These are phyloP conservation scores for Gnathonemus echidnorhynchus DNA, from an alignment of 2,113 vertebrate genomes.

Conservation along the genomic window DNA sequence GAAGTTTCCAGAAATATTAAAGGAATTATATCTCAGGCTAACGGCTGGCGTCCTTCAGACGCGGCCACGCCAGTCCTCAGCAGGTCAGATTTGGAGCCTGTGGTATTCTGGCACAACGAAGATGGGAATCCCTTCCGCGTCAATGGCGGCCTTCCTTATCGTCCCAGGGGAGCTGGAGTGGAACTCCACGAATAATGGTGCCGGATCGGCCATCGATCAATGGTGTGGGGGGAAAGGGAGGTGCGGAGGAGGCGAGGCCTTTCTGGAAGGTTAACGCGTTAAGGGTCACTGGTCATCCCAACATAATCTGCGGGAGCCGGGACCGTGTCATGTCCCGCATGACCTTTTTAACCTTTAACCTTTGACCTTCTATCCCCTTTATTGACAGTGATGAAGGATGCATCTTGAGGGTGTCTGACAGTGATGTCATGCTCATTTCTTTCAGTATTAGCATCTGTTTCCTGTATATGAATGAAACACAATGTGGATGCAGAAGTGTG, in stretches of 20 bases:
- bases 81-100: constrained; percentile 20
- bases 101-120: constrained; percentile 68
- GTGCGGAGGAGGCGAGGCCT: constrained; percentile 32
- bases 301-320: not conserved
- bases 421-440: not conserved
- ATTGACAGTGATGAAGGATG: not conserved
- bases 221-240: not conserved
- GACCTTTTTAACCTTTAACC: not conserved
- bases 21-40: constrained; percentile 10
- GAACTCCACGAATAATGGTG: constrained; percentile 81
- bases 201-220: constrained; percentile 80
- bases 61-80: not conserved
- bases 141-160: constrained; percentile 73
- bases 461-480: not conserved
- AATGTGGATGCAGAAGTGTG: not conserved
- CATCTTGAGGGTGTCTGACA: not conserved
- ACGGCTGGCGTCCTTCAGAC: not conserved
- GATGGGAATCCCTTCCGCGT: constrained; percentile 73
- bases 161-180: constrained; percentile 81
- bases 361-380: not conserved
- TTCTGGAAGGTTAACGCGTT: constrained; percentile 39
- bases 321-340: not conserved
- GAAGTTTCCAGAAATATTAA: constrained; percentile 8
- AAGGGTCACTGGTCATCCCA: constrained; percentile 5
- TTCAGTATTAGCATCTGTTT: not conserved